Evolutionary conservation across 2,113 vertebrate genomes (phyloP), one percentile per base, ranked within the genome.

Genomic region (Cathartes aura): DNA sequence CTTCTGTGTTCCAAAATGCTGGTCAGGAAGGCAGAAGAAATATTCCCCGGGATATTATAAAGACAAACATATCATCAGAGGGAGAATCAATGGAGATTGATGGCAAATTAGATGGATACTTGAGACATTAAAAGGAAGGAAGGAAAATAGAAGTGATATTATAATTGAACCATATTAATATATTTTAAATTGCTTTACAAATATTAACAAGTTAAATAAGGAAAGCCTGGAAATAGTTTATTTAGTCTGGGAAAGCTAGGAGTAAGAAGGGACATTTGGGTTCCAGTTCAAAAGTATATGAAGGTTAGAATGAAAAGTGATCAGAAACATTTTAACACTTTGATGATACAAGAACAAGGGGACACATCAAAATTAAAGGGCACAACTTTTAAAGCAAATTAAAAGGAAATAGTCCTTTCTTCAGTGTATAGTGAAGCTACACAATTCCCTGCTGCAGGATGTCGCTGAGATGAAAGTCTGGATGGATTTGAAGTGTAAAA

Each of bases 71-170:
- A 93, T 93, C 87, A 85, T 97, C 95, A 81, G 73, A 89, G 66
- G 87, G 67, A 94, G 95, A 97, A 90, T 96, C 94, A 96, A 94
- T 96, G 93, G 74, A 97, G 96, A 97, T 95, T 80, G 89, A 96
- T 97, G 89, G 94, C 87, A 94, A 96, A 96, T 96, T 94, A 96
- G 96, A 66, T 94, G 84, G 91, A 91, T 91, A 81, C 82, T 96
- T 90, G 89, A 90, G 95, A 91, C 94, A 91, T 96, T 96, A 97
- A 96, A 91, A 91, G 87, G 93, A 82, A 93, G 87, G 82, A 93
- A 71, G 43, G 89, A 95, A 97, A 96, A 96, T 84, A 93, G 89
- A 92, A 83, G 87, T 17, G 74, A 73, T 87, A 47, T 86, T 91
- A 82, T 95, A 96, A 94, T 87, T 95, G 95, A 95, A 81, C 59